A percentile compares a stretch with the other conserved stretches of the same genome.
Conservation (phyloP, 2,888 invertebrate species). For the Drosophila lutescens region DNA sequence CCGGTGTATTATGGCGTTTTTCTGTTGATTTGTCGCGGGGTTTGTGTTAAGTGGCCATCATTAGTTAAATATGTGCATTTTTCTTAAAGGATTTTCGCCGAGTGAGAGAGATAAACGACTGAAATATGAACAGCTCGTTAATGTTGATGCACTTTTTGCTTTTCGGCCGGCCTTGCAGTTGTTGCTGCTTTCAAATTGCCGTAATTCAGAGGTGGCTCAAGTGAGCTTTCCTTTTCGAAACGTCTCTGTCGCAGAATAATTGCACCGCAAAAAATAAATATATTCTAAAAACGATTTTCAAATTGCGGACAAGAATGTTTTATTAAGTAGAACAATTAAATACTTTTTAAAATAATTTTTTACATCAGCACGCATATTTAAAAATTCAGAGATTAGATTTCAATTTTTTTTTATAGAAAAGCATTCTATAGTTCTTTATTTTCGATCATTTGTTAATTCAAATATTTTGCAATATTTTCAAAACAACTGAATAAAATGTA, state of each 20-base stretch:
- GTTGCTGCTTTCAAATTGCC: slow-evolving; percentile 62
- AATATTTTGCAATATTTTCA: too few species aligned
- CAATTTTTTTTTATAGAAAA: too few species aligned
- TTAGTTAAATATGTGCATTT: slow-evolving; percentile 80
- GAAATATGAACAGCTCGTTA: slow-evolving; percentile 56
- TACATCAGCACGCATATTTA: too few species aligned
- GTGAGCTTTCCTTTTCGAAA: slow-evolving; percentile 67
- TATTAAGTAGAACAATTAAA: too few species aligned
- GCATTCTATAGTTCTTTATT: too few species aligned
- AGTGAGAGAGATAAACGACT: slow-evolving; percentile 55
- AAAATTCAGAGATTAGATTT: too few species aligned
- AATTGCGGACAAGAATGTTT: too few species aligned
- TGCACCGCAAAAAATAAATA: slow-evolving; percentile 7
- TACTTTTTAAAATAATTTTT: too few species aligned
- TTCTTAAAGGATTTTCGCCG: slow-evolving; percentile 76
- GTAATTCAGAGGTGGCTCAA: slow-evolving; percentile 67
- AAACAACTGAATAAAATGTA: neutral
- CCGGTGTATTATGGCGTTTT: slow-evolving; percentile 28
- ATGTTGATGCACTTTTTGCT: slow-evolving; percentile 39
- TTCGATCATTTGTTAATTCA: too few species aligned
- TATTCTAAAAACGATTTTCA: neutral
- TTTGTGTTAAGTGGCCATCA: slow-evolving; percentile 78
- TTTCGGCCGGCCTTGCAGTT: slow-evolving; percentile 17
- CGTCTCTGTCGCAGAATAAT: slow-evolving; percentile 2
- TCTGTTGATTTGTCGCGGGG: slow-evolving; percentile 79